Conservation (phyloP, 2,888 invertebrate genomes). For the Poecilobothrus nobilitatus region DNA sequence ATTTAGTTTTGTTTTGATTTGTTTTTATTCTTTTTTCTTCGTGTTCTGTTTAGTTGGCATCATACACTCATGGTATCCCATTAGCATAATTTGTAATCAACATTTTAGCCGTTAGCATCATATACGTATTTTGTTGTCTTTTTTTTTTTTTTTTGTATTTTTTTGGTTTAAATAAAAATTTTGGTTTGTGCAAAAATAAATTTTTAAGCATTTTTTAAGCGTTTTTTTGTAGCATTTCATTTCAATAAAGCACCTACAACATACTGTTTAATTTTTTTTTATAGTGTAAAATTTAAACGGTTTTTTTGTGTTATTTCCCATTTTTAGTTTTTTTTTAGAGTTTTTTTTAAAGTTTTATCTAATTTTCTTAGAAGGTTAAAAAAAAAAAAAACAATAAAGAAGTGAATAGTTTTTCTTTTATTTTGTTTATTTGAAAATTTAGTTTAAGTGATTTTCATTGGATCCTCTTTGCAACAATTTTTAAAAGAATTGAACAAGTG, state of each 20-base stretch:
- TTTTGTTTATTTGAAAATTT: neutral
- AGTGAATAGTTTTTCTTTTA: neutral
- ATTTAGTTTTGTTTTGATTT: too few relatives aligned
- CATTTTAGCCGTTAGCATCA: neutral
- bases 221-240: neutral
- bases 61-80: neutral
- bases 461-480: neutral
- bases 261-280: too few relatives aligned
- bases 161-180: too few relatives aligned
- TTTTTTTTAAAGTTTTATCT: neutral
- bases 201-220: too few relatives aligned
- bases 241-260: neutral
- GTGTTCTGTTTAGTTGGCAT: too few relatives aligned
- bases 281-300: neutral
- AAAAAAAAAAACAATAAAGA: too few relatives aligned
- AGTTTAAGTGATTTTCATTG: neutral
- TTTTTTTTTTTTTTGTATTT: neutral
- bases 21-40: too few relatives aligned
- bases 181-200: too few relatives aligned
- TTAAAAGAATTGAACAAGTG: neutral
- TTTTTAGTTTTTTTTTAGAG: too few relatives aligned
- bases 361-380: neutral
- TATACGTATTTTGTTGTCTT: too few relatives aligned
- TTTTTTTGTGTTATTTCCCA: neutral
- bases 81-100: neutral